phyloP scores from a whole-genome alignment of 1,140 invertebrate species.

The Drosophila parabipectinata region DNA sequence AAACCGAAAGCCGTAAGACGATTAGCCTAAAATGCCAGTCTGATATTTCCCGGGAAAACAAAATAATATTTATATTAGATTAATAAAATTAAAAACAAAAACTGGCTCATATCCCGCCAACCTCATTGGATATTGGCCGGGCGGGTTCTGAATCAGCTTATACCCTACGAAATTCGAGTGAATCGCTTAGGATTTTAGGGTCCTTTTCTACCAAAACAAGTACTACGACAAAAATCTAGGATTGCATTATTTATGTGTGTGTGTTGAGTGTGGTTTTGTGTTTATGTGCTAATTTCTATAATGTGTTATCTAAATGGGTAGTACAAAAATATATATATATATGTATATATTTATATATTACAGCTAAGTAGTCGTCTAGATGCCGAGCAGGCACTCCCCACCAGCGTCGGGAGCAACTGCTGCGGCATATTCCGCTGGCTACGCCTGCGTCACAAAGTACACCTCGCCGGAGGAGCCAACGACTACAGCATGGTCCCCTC shows the following conservation, averaged over 20 bases:
- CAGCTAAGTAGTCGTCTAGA: constrained; percentile 57
- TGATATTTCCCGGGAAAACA: constrained; percentile 42
- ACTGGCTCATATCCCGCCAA: constrained; percentile 33
- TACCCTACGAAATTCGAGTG: constrained; percentile 60
- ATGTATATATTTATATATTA: constrained; percentile 30
- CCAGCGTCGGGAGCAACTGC: constrained; percentile 29
- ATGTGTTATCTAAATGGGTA: constrained; percentile 37
- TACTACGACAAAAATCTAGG: constrained; percentile 62
- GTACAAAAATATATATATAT: constrained; percentile 71
- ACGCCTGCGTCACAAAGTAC: constrained; percentile 80
- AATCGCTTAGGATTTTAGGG: constrained; percentile 38
- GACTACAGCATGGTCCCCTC: constrained; percentile 53
- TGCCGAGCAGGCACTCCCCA: constrained; percentile 68
- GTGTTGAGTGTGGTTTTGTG: constrained; percentile 1
- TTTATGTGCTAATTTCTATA: constrained; percentile 27
- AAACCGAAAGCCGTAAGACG: constrained; percentile 62
- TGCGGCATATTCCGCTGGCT: constrained; percentile 70
- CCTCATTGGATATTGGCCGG: neutral
- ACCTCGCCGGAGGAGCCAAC: constrained; percentile 71
- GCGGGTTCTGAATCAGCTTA: constrained; percentile 1
- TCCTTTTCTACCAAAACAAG: constrained; percentile 45
- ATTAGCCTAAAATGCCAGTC: constrained; percentile 63
- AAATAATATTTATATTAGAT: constrained; percentile 31
- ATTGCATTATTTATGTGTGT: constrained; percentile 59
- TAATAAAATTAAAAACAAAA: constrained; percentile 46